Evolutionary conservation across 2,113 vertebrate genomes (phyloP).

Genomic region (Alethe diademata): DNA sequence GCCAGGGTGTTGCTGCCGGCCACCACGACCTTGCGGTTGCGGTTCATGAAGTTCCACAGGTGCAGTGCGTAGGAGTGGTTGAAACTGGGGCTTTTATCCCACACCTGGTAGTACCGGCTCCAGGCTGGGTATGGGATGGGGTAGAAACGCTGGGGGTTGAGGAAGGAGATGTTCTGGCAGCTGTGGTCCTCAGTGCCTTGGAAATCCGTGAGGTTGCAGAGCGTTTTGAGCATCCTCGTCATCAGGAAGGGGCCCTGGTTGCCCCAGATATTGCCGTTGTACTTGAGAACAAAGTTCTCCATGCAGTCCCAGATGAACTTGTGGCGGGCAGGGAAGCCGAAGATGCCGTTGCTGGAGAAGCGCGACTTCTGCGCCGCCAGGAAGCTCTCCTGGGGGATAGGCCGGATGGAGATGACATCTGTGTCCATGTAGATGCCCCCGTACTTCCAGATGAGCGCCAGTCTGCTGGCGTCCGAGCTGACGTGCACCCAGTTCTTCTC

Average conservation of each 20-base stretch:
- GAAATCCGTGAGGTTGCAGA: constrained; percentile 71
- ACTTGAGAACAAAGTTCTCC: constrained; percentile 78
- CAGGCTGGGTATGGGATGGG: constrained; percentile 70
- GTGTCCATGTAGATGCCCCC: constrained; percentile 82
- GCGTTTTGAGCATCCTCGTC: constrained; percentile 70
- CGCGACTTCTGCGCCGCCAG: constrained; percentile 64
- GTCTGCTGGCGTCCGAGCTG: constrained; percentile 73
- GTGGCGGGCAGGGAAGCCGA: constrained; percentile 74
- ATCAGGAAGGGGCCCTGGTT: constrained; percentile 76
- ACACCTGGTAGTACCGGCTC: constrained; percentile 73
- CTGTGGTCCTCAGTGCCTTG: constrained; percentile 54
- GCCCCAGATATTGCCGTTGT: constrained; percentile 75
- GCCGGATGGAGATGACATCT: constrained; percentile 76
- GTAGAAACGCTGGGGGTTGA: constrained; percentile 78
- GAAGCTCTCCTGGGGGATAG: constrained; percentile 71
- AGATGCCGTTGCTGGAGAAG: constrained; percentile 74
- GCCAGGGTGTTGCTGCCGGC: constrained; percentile 72
- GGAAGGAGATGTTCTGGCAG: constrained; percentile 74
- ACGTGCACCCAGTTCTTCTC: constrained; percentile 74
- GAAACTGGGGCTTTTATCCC: constrained; percentile 66
- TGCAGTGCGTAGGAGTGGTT: constrained; percentile 74
- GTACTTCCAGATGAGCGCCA: constrained; percentile 78
- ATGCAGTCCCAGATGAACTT: constrained; percentile 77
- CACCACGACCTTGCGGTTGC: constrained; percentile 22
- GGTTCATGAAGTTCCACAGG: constrained; percentile 81